Evolutionary conservation across 2,888 invertebrate species (phyloP), one percentile per base, ranked within the genome.

Genomic region (Tetrapedia diversipes): DNA sequence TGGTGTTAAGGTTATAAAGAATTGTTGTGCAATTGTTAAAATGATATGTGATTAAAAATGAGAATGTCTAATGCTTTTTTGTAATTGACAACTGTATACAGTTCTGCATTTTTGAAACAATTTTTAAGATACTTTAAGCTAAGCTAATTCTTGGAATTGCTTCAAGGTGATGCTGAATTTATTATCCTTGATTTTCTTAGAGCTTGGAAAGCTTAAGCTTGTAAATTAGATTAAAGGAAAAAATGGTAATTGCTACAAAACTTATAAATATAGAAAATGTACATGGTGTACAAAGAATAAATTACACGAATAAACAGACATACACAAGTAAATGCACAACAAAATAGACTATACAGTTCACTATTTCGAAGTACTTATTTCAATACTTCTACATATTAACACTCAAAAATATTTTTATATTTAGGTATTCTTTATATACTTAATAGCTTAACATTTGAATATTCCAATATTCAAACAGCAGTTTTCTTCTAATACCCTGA

Each of bases 281-380:
- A 53, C 53, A 53, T 32, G 19, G 14, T 53, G 19, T 19, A 14
- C 19, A 27, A 4, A n/a, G 29, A 51, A 32, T 53, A 53, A 53
- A 53, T n/a, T n/a, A 29, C 51, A 53, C n/a, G 51, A 53, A 53
- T 53, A 53, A 53, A 53, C 32, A 32, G 11, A 32, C 19, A 32
- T 29, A 53, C 53, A n/a, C n/a, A n/a, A n/a, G n/a, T n/a, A 19
- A 14, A 19, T 53, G 32, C 53, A 53, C n/a, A 11, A 53, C 19
- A 32, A 53, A 29, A 0, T 29, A 19, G 29, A 53, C n/a, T 29
- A 29, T 27, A 8, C 4, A 3, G 32, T 53, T 4, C n/a, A 32
- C 6, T 32, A 11, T 32, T 53, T 19, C 32, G 32, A 14, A 0
- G 2, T 32, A n/a, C 27, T n/a, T n/a, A n/a, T n/a, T n/a, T n/a